Evolutionary conservation across 2,888 invertebrate genomes (phyloP).

Genomic region (Chalcis sispes): DNA sequence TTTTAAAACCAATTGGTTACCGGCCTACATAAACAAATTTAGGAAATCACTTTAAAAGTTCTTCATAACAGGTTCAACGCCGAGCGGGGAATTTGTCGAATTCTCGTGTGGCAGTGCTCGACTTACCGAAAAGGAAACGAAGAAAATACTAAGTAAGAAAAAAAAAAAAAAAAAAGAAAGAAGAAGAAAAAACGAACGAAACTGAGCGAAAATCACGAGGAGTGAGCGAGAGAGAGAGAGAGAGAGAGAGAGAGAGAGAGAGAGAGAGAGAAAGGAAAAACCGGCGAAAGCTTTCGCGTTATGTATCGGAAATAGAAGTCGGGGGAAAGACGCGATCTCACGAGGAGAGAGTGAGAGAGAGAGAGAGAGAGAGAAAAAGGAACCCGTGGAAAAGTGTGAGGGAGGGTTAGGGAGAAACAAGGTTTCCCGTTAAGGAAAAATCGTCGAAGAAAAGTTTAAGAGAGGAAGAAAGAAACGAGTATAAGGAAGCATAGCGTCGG

Average conservation of each 20-base stretch:
- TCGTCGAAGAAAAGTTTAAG: background rate
- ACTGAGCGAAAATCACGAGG: slow-evolving; percentile 12
- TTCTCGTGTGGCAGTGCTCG: background rate
- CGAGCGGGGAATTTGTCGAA: background rate
- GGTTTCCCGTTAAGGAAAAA: slow-evolving; percentile 13
- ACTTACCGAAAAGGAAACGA: slow-evolving; percentile 13
- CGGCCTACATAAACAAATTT: too few relatives aligned
- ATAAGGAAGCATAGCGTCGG: too few relatives aligned
- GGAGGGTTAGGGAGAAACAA: slow-evolving; percentile 24
- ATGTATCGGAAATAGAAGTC: slow-evolving; percentile 49
- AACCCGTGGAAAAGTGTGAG: too few relatives aligned
- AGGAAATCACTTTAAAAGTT: too few relatives aligned
- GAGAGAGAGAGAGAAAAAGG: too few relatives aligned
- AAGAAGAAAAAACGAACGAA: background rate
- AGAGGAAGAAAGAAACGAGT: too few relatives aligned
- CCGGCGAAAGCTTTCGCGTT: slow-evolving; percentile 43
- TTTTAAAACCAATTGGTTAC: too few relatives aligned
- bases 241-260: background rate
- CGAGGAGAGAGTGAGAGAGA: slow-evolving; percentile 1
- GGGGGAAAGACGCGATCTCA: slow-evolving; percentile 33
- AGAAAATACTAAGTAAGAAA: too few relatives aligned
- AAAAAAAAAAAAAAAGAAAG: slow-evolving; percentile 7
- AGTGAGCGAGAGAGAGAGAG: background rate
- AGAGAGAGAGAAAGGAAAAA: slow-evolving; percentile 2
- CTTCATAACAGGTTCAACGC: too few relatives aligned